Conservation (phyloP, 2,113 vertebrate species). For the Chloroceryle aenea region DNA sequence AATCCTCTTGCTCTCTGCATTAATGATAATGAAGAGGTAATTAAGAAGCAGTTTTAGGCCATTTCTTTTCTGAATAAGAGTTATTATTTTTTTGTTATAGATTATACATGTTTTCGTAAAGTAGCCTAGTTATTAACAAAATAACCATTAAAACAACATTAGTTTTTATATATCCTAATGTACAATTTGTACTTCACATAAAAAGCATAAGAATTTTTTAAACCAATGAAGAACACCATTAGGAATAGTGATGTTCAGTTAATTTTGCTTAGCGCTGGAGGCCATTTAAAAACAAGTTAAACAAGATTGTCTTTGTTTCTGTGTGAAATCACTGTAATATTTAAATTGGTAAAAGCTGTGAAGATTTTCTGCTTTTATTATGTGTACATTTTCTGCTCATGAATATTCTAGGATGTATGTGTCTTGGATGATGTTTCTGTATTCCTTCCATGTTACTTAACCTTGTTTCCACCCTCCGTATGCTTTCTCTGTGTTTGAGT, state of each 20-base stretch:
- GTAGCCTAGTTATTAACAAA: neutral
- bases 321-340: neutral
- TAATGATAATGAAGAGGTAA: neutral
- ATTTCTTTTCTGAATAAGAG: neutral
- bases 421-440: neutral
- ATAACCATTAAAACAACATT: neutral
- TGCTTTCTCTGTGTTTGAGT: neutral
- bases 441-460: neutral
- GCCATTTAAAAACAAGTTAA: neutral
- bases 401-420: neutral
- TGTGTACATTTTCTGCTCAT: neutral
- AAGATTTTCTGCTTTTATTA: neutral
- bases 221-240: neutral
- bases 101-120: neutral
- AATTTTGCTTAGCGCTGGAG: neutral
- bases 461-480: neutral
- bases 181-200: neutral
- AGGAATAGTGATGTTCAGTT: neutral
- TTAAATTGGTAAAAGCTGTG: neutral
- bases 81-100: neutral
- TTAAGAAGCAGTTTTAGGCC: neutral
- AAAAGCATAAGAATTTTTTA: neutral
- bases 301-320: neutral
- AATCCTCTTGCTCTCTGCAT: neutral
- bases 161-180: neutral